Evolutionary conservation across 2,888 invertebrate genomes (phyloP).

Genomic region (Quadroppia sp.): DNA sequence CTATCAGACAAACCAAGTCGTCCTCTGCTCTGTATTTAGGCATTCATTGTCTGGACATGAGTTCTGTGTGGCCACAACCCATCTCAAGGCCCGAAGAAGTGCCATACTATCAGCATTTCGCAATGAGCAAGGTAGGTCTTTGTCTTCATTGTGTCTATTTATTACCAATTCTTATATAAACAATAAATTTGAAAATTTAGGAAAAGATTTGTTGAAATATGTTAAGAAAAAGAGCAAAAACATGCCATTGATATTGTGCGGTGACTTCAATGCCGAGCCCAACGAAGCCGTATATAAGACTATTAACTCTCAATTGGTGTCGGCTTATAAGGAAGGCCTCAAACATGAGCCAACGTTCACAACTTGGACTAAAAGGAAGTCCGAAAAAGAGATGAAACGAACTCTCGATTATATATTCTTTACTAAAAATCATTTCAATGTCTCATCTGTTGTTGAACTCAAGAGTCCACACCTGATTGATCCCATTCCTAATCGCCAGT

Average conservation of each 20-base stretch:
- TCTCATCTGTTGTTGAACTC: constrained; percentile 60
- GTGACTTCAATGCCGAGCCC: constrained; percentile 73
- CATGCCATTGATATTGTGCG: constrained; percentile 64
- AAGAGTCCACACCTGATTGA: constrained; percentile 66
- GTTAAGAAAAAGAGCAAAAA: constrained; percentile 53
- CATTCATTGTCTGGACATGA: constrained; percentile 52
- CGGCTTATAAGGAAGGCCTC: constrained; percentile 43
- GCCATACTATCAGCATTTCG: constrained; percentile 64
- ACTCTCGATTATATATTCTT: constrained; percentile 72
- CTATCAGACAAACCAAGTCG: constrained; percentile 67
- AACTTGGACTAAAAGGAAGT: constrained; percentile 69
- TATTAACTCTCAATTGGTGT: constrained; percentile 51
- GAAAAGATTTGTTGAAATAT: constrained; percentile 62
- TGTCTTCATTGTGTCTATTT: not conserved
- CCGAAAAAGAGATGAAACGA: constrained; percentile 65
- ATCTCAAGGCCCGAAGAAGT: constrained; percentile 68
- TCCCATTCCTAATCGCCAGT: constrained; percentile 64
- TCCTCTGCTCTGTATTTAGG: constrained; percentile 41
- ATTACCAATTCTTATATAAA: not conserved
- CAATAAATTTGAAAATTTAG: not conserved
- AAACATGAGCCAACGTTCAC: constrained; percentile 65
- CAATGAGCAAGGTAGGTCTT: constrained; percentile 62
- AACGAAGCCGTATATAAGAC: constrained; percentile 65
- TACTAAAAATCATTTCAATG: constrained; percentile 59
- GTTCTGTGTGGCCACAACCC: constrained; percentile 66